phyloP scores from a whole-genome alignment of 2,888 invertebrate genomes.

The Callyntrura sp. region DNA sequence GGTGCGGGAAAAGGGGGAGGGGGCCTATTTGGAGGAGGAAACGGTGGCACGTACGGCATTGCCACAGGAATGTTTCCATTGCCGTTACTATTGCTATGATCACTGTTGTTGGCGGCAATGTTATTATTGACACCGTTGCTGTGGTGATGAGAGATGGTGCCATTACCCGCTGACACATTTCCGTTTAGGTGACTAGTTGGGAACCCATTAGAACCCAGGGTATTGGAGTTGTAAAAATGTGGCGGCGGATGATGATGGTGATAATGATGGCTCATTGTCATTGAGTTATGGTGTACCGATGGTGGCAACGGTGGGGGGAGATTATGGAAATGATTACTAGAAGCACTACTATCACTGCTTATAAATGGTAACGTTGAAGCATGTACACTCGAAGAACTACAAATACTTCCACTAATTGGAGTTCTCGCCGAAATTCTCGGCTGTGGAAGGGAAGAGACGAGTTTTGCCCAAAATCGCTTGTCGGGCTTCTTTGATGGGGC shows the following conservation, averaged over 20 bases:
- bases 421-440: conserved; percentile 85
- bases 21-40: conserved; percentile 83
- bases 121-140: conserved; percentile 45
- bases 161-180: conserved; percentile 29
- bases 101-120: conserved; percentile 48
- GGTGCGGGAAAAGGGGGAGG: conserved; percentile 83
- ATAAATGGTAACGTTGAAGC: conserved; percentile 72
- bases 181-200: conserved; percentile 61
- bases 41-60: conserved; percentile 81
- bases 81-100: conserved; percentile 55
- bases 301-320: neutral
- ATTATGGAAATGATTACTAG: conserved; percentile 70
- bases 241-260: conserved; percentile 50
- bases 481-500: conserved; percentile 88
- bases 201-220: conserved; percentile 62
- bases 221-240: conserved; percentile 61
- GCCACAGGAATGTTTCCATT: conserved; percentile 76
- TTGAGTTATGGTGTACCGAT: conserved; percentile 40
- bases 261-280: conserved; percentile 62
- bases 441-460: conserved; percentile 96
- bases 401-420: conserved; percentile 74
- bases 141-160: neutral
- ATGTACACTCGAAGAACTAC: conserved; percentile 76
- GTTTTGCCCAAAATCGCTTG: conserved; percentile 98
- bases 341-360: conserved; percentile 65